Evolutionary conservation across 1,140 invertebrate species (phyloP), one percentile per base, ranked within the genome.

Genomic region (Eufriesea mexicana): DNA sequence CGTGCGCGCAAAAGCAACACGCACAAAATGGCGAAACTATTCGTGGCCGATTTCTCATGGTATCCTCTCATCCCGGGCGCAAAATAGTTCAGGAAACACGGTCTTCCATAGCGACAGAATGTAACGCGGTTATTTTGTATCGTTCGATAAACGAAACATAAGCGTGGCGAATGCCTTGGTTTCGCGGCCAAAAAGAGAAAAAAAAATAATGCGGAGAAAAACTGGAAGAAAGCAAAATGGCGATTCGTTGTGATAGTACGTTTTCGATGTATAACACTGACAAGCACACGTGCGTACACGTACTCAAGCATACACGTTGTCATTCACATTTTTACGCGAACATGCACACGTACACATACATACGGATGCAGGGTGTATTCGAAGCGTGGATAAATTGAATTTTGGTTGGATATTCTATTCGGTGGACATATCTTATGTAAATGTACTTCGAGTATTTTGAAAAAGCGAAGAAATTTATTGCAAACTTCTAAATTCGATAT

Each of bases 161-260:
- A 5, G 23, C 14, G n/a, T 4, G 7, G 20, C 12, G 28, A 51
- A 28, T 25, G 35, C 25, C 47, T 66, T 47, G 2, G 6, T 57
- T 7, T 35, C 51, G 59, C 49, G 7, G 64, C 25, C n/a, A 62
- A 51, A 8, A 23, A 35, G 35, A 35, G 35, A 35, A 4, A 35
- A 35, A 35, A 4, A 35, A 4, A 35, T 2, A 35, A 35, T 35
- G 9, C 55, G 14, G 18, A 35, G 20, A 12, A 20, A 68, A 23
- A 51, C 10, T 12, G 73, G 10, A 62, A 25, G 12, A 62, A 45
- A 16, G 23, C 0, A 73, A 45, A 88, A 89, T 85, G 85, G 88
- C 90, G 90, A 89, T 91, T 90, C 88, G 92, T 93, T 94, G 93
- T 92, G 93, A 94, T 93, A 93, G 92, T 92, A 91, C 91, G 89